Conservation (phyloP, 2,113 vertebrate genomes). For the human region GRCh38 chr4:111926501-111927000, state of each 20-base stretch:
- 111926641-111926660: slow-evolving; percentile 58
- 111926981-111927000: neutral
- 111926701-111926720: slow-evolving; percentile 58
- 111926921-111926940: neutral
- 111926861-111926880: slow-evolving; percentile 34
- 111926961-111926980: neutral
- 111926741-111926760: neutral
- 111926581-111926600: neutral
- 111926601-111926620: neutral
- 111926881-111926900: neutral
- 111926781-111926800: neutral
- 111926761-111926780: slow-evolving; percentile 1
- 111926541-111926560: neutral
- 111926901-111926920: neutral
- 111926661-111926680: slow-evolving; percentile 37
- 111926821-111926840: neutral
- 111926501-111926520: neutral
- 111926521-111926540: neutral
- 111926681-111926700: slow-evolving; percentile 44
- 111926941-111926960: neutral
- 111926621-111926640: slow-evolving; percentile 30
- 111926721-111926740: slow-evolving; percentile 43
- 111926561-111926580: neutral
- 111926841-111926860: neutral
- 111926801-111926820: neutral